Conservation (phyloP, 2,113 vertebrate species). For the Ctenodactylus gundi region DNA sequence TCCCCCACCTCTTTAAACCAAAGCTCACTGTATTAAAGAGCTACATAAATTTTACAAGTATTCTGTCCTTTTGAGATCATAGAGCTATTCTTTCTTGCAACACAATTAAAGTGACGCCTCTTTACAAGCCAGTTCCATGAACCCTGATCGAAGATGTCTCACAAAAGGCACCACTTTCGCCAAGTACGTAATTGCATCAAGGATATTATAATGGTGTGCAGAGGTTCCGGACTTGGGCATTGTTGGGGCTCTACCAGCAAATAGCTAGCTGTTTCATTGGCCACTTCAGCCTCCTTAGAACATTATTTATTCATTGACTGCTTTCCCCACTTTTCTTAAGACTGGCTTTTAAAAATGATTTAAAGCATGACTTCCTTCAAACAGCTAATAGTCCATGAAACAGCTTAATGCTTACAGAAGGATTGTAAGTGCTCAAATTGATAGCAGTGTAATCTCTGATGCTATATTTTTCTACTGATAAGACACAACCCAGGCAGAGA, state of each 20-base stretch:
- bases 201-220: not conserved
- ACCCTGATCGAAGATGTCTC: conserved; percentile 4
- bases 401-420: conserved; percentile 39
- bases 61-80: conserved; percentile 79
- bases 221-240: not conserved
- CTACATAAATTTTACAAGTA: conserved; percentile 82
- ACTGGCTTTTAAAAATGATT: conserved; percentile 46
- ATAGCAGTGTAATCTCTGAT: conserved; percentile 6
- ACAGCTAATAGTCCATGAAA: conserved; percentile 10
- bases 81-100: conserved; percentile 42
- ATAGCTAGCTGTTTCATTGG: conserved; percentile 20
- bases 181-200: not conserved
- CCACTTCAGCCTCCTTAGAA: conserved; percentile 43
- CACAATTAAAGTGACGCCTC: conserved; percentile 68
- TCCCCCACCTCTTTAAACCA: conserved; percentile 80
- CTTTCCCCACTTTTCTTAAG: conserved; percentile 21
- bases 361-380: conserved; percentile 49
- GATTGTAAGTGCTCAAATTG: not conserved
- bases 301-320: conserved; percentile 55
- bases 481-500: not conserved
- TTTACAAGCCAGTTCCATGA: conserved; percentile 55
- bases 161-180: conserved; percentile 52
- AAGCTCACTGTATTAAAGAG: conserved; percentile 77
- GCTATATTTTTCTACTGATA: conserved; percentile 6
- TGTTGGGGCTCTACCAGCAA: conserved; percentile 23